Evolutionary conservation across 2,113 vertebrate species (phyloP).

Genomic region (Pseudopodoces humilis): DNA sequence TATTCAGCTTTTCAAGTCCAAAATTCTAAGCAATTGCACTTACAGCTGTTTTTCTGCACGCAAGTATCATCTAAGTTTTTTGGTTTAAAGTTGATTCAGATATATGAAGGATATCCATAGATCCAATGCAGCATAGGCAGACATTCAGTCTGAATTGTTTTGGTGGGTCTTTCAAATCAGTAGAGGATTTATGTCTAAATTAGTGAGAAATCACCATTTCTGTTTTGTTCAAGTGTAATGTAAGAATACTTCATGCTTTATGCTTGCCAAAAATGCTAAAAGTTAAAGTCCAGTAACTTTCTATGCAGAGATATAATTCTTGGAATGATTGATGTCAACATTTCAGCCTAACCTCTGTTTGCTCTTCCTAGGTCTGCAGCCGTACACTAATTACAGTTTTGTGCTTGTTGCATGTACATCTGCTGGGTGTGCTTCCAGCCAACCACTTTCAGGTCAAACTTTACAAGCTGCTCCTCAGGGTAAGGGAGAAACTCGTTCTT

Average conservation of each 20-base stretch:
- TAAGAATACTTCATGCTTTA: background rate
- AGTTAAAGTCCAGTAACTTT: background rate
- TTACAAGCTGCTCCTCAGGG: constrained; percentile 84
- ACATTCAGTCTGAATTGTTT: background rate
- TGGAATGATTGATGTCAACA: background rate
- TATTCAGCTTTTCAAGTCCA: background rate
- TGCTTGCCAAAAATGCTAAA: background rate
- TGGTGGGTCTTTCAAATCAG: background rate
- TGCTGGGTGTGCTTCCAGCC: constrained; percentile 83
- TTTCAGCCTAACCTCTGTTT: constrained; percentile 29
- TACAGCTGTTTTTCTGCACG: background rate
- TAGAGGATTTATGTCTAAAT: background rate
- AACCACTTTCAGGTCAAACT: constrained; percentile 82
- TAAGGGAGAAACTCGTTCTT: constrained; percentile 55
- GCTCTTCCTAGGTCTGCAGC: constrained; percentile 81
- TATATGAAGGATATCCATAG: background rate
- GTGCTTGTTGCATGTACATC: constrained; percentile 84
- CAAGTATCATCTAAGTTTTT: background rate
- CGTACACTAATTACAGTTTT: constrained; percentile 86
- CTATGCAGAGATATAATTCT: background rate
- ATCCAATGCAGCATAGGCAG: background rate
- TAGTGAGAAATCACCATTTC: background rate
- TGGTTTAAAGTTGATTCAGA: background rate
- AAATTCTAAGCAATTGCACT: background rate
- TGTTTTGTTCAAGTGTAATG: background rate